These are phyloP conservation scores for Drosophila bifasciata DNA, from an alignment of 1,140 invertebrate genomes.

Conservation along the genomic window DNA sequence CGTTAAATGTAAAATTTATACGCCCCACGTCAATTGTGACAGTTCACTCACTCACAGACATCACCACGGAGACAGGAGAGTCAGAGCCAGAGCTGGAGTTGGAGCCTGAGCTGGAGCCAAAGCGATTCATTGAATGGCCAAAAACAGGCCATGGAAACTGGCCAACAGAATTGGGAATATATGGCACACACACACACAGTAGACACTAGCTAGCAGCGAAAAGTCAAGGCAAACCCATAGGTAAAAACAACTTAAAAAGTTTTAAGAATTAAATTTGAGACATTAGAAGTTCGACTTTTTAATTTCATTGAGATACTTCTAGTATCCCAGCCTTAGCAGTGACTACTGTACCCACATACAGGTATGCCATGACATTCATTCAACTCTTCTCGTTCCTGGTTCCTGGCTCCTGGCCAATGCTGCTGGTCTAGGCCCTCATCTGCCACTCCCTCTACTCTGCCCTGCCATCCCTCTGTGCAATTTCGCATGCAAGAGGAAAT, in stretches of 20 bases:
- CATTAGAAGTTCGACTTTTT: no score
- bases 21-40: slow-evolving; percentile 81
- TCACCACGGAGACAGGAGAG: slow-evolving; percentile 30
- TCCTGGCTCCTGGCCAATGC: slow-evolving; percentile 4
- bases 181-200: slow-evolving; percentile 52
- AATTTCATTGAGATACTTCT: no score
- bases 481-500: slow-evolving; percentile 73
- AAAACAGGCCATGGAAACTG: slow-evolving; percentile 50
- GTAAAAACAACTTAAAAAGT: no score
- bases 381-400: slow-evolving; percentile 12
- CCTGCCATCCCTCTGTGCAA: slow-evolving; percentile 28
- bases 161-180: slow-evolving; percentile 66
- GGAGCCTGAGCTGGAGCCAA: slow-evolving; percentile 26
- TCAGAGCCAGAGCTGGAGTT: background rate
- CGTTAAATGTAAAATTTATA: slow-evolving; percentile 83
- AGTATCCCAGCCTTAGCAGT: background rate
- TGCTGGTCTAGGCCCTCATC: slow-evolving; percentile 22
- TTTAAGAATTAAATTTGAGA: no score
- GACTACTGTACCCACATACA: slow-evolving; percentile 40
- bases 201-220: background rate
- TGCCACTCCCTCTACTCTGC: slow-evolving; percentile 2
- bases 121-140: slow-evolving; percentile 57
- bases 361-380: slow-evolving; percentile 54
- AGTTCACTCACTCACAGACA: slow-evolving; percentile 77
- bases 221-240: no score